Evolutionary conservation across 2,113 vertebrate species (phyloP), one percentile per base, ranked within the genome.

Genomic region (Platysternon megacephalum): DNA sequence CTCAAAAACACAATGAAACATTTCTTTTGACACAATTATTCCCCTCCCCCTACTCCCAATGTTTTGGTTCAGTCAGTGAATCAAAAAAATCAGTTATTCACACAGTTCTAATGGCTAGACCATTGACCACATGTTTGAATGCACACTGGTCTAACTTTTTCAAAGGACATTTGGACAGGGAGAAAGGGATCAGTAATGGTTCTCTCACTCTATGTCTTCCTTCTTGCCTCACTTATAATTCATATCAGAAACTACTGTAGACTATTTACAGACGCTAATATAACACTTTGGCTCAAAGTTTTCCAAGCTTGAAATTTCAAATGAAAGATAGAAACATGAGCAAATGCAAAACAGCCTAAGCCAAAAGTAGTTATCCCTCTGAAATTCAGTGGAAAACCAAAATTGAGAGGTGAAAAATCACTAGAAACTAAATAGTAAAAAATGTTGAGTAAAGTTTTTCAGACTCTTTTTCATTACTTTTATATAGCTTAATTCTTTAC

Each of bases 281-380:
- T 93, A 9, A 51, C 46, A 13, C 85, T 91, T 90, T 90, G 56
- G 82, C 85, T 81, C 49, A 58, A 79, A 29, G 29, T n/a, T 86
- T 91, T 86, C 89, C 88, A 89, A 82, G 68, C 82, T 93, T 93
- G n/a, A 94, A 90, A 93, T 94, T 68, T 84, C 95, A 89, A 94
- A 86, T 61, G 92, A 90, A 94, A 92, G 44, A 10, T 13, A 91
- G 17, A 68, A 68, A 39, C 16, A 68, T 3, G 35, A n/a, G 14
- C 17, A 39, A n/a, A 68, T 68, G 65, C 29, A n/a, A 68, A 68
- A 68, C 17, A 68, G 17, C 65, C 17, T n/a, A n/a, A 39, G 17
- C 74, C 78, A 89, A 79, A 61, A 80, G 22, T 90, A 89, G 93
- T 68, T 19, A 92, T 35, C 21, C 22, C 68, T 44, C 35, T 82